phyloP scores from a whole-genome alignment of 2,113 vertebrate genomes.

The Riparia riparia region DNA sequence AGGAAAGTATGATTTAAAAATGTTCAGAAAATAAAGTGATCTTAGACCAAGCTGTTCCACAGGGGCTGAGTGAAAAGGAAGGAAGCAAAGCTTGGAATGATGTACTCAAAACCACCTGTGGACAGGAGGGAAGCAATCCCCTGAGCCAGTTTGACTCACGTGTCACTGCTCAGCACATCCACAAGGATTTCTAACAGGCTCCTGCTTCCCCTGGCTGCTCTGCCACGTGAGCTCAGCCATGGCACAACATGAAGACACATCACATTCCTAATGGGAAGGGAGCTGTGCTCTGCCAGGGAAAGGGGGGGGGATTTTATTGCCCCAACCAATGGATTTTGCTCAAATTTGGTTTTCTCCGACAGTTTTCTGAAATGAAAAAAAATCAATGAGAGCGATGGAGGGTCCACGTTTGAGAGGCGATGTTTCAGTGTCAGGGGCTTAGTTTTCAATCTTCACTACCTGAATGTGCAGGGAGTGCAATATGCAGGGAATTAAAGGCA shows the following conservation, averaged over 20 bases:
- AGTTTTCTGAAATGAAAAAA: slow-evolving; percentile 68
- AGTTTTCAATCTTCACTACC: slow-evolving; percentile 72
- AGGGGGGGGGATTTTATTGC: not conserved
- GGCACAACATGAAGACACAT: not conserved
- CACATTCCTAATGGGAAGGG: slow-evolving; percentile 2
- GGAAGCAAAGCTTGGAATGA: not conserved
- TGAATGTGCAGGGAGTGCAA: slow-evolving; percentile 76
- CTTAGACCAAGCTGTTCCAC: not conserved
- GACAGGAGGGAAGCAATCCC: not conserved
- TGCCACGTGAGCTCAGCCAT: not conserved
- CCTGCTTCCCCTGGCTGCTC: slow-evolving; percentile 8
- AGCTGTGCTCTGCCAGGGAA: not conserved
- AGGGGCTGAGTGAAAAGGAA: not conserved
- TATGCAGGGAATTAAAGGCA: slow-evolving; percentile 66
- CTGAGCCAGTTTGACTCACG: not conserved
- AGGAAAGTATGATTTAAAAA: not conserved
- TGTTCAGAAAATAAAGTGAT: not conserved
- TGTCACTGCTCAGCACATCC: not conserved
- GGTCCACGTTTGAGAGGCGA: slow-evolving; percentile 72
- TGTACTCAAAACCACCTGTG: not conserved
- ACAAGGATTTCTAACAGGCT: not conserved
- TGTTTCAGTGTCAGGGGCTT: slow-evolving; percentile 79
- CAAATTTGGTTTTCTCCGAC: slow-evolving; percentile 65
- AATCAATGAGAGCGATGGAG: slow-evolving; percentile 74
- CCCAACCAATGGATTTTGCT: slow-evolving; percentile 53